A percentile compares a stretch with the other conserved stretches of the same genome.
Evolutionary conservation across 2,113 vertebrate species (phyloP).

Genomic region (Etheostoma cragini): DNA sequence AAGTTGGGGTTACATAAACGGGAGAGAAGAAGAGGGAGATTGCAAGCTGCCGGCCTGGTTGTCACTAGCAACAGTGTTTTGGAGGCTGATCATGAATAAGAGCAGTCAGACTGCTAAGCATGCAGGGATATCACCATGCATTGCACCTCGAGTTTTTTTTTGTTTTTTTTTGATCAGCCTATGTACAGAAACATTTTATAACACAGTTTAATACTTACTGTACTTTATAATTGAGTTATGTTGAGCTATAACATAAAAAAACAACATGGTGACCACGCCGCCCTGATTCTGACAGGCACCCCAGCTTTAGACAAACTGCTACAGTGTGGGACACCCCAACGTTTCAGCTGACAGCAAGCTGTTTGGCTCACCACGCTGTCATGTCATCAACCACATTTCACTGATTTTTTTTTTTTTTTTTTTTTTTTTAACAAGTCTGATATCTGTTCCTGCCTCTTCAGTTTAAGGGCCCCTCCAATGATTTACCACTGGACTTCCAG

Average conservation of each 20-base stretch:
- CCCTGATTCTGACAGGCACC: background rate
- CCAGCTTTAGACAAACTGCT: background rate
- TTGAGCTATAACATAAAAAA: background rate
- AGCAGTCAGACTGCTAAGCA: constrained; percentile 38
- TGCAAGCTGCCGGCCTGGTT: constrained; percentile 56
- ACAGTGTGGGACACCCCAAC: background rate
- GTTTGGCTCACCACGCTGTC: background rate
- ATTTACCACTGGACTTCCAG: background rate
- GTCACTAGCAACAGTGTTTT: constrained; percentile 75
- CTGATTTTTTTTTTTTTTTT: background rate
- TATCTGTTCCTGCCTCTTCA: background rate
- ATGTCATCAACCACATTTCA: background rate
- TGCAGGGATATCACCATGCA: constrained; percentile 38
- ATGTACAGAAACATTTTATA: background rate
- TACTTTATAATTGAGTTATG: background rate
- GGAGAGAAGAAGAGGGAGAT: background rate
- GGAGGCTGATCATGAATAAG: constrained; percentile 43
- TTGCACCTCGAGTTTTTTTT: background rate
- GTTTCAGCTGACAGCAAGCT: background rate
- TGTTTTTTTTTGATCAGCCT: background rate
- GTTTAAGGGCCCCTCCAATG: background rate
- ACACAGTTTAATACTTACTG: background rate
- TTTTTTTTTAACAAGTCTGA: background rate
- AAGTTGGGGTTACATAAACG: constrained; percentile 47
- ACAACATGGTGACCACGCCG: background rate